A percentile compares a stretch with the other conserved stretches of the same genome.
Evolutionary conservation across 2,113 vertebrate genomes (phyloP).

Genomic region (Dolichallabes microphthalmus): DNA sequence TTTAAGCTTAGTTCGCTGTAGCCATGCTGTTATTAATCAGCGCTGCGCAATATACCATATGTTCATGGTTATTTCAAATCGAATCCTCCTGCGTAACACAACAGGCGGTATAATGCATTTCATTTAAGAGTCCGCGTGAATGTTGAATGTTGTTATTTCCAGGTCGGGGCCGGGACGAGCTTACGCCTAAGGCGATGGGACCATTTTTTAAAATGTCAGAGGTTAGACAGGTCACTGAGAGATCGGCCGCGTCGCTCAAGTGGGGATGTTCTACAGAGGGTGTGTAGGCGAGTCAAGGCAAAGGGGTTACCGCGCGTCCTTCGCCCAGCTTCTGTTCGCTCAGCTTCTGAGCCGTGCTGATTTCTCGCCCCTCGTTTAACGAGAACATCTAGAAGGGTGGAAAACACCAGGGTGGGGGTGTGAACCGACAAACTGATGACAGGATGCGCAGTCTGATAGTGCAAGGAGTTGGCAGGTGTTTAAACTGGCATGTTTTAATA

Average conservation of each 20-base stretch:
- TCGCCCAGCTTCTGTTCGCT: not conserved
- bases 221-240: conserved; percentile 1
- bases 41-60: conserved; percentile 11
- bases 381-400: not conserved
- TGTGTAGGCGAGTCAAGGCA: not conserved
- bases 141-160: conserved; percentile 6
- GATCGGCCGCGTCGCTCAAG: too few relatives aligned
- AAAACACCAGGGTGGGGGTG: not conserved
- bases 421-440: not conserved
- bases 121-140: conserved; percentile 20
- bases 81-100: conserved; percentile 15
- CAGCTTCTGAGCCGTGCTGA: not conserved
- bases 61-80: conserved; percentile 33
- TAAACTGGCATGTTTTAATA: not conserved
- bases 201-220: conserved; percentile 15
- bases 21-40: conserved; percentile 25
- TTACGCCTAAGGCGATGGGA: not conserved
- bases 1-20: not conserved
- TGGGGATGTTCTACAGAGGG: not conserved
- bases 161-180: conserved; percentile 10
- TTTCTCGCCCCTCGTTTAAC: not conserved
- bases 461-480: too few relatives aligned
- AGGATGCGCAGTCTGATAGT: not conserved
- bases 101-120: conserved; percentile 4
- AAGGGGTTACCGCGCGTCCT: not conserved